Base-by-base conservation (phyloP, 2,888 invertebrate species). In the Hesperia comma region DNA sequence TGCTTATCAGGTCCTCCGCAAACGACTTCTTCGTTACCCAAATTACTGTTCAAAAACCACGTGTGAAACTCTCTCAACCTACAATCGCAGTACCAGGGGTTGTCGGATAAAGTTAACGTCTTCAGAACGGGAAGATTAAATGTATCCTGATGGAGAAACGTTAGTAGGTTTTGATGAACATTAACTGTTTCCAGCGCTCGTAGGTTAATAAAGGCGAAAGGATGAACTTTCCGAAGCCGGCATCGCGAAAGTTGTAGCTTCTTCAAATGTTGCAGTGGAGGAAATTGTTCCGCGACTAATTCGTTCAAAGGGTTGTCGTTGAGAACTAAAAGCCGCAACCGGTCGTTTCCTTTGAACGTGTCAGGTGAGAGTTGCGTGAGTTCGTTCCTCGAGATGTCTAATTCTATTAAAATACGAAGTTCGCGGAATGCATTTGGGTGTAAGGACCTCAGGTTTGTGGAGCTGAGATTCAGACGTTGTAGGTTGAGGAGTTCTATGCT, bases 1-100 rank as follows among this genome's bases (percentile, higher is more conserved):
- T 96, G 91, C 69, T 94, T 93, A 53, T 93, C 90, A 2, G 98
- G 98, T 14, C 95, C 95, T 21, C 93, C 92, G 78, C 97, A 97
- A 41, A 94, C 93, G 33, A 97, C 94, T 51, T 96, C 94, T 71
- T 95, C 94, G 63, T 96, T 96, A 68, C 95, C 95, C 40, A 98
- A 92, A 79, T 97, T 97, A 74, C 95, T 95, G 66, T 94, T 93
- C 21, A 97, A 91, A 81, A 97, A 95, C 97, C 98, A 98, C 72
- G 95, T 95, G 60, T 97, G 95, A 77, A 98, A 97, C 56, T 95
- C 95, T 61, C 96, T 94, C 71, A 98, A 86, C 75, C 96, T 95
- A 85, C 98, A 98, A 86, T 98, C 97, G 84, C 98, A 98, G 74
- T 94, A 94, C 98, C 98, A 98, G 7, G 96, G 97, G 84, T 98